These are phyloP conservation scores for Agrotis ipsilon DNA, from an alignment of 2,888 invertebrate genomes.

Conservation along the genomic window DNA sequence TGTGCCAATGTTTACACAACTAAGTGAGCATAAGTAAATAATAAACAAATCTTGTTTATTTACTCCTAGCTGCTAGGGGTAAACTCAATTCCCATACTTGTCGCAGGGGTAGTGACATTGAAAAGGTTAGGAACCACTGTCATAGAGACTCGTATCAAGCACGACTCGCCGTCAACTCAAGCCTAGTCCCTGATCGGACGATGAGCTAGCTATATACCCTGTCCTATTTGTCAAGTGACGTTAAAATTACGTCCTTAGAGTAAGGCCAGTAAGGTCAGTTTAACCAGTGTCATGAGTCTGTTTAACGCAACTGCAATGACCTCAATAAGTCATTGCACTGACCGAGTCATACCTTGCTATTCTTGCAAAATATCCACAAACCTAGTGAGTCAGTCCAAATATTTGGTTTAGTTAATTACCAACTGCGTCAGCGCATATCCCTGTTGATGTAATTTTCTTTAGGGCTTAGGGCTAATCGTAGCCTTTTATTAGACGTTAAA, in stretches of 20 bases:
- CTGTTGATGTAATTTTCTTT: background rate
- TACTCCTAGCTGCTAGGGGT: too few species aligned
- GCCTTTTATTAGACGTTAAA: background rate
- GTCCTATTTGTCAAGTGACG: background rate
- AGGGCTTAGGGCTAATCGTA: background rate
- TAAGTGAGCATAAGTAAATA: too few species aligned
- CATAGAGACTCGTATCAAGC: too few species aligned
- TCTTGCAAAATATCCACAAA: background rate
- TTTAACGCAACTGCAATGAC: background rate
- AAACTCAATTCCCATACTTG: too few species aligned
- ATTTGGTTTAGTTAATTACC: constrained; percentile 5
- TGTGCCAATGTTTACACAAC: too few species aligned
- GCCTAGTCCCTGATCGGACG: too few species aligned
- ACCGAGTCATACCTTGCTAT: background rate
- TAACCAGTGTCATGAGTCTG: background rate
- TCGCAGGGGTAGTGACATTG: too few species aligned
- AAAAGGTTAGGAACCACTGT: too few species aligned
- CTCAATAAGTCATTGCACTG: constrained; percentile 19
- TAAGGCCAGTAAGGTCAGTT: background rate
- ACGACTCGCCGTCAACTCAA: too few species aligned
- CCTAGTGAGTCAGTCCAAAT: constrained; percentile 14
- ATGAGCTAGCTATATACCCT: too few species aligned
- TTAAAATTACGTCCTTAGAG: background rate
- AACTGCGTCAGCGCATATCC: background rate
- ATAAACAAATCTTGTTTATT: too few species aligned